Base-by-base conservation (phyloP, 2,888 invertebrate species). In the Chrysomela aeneicollis region DNA sequence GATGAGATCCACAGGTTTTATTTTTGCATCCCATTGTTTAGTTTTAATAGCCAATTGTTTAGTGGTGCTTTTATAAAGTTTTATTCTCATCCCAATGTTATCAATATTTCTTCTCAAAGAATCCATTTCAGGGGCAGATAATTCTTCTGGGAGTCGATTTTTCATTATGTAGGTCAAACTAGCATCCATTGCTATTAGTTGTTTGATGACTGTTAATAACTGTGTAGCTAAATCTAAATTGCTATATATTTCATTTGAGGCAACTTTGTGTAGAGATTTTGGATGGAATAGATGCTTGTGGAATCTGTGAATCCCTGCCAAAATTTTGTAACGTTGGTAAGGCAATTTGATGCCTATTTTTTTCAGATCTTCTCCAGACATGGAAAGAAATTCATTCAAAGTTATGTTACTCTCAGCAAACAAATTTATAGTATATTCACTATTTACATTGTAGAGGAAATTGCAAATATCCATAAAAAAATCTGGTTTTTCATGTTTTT, bases 361-460 rank as follows among this genome's bases (percentile, higher is more conserved):
- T 50, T 83, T 76, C 78, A 91, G 83, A 73, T 88, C 87, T 0
- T 84, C 77, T 52, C 89, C 87, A 70, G 86, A 85, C 46, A 89
- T 73, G 37, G 86, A 81, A 3, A 91, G 76, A 73, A 91, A 89
- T 1, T 83, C 82, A 61, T 84, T 82, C 18, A 90, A 81, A 74
- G 84, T 83, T 67, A 90, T 84, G 8, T 83, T 81, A 60, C 80
- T 82, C 12, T 85, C 82, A 55, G 82, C 73, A 68, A 91, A 85
- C 1, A 82, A 58, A 1, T 82, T 75, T 0, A 82, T 80, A 30
- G 88, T 80, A 35, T 80, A 79, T 70, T 87, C 87, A 73, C 88
- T 86, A 65, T 85, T 85, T 85, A 89, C 87, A 1, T 88, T 89
- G 71, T 85, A 85, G 0, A 90, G 79, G 1, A 90, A 83, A 61